A percentile compares a stretch with the other conserved stretches of the same genome.
Evolutionary conservation across 2,797 vertebrate species (phyloP).

Genomic region (Alcedo atthis): DNA sequence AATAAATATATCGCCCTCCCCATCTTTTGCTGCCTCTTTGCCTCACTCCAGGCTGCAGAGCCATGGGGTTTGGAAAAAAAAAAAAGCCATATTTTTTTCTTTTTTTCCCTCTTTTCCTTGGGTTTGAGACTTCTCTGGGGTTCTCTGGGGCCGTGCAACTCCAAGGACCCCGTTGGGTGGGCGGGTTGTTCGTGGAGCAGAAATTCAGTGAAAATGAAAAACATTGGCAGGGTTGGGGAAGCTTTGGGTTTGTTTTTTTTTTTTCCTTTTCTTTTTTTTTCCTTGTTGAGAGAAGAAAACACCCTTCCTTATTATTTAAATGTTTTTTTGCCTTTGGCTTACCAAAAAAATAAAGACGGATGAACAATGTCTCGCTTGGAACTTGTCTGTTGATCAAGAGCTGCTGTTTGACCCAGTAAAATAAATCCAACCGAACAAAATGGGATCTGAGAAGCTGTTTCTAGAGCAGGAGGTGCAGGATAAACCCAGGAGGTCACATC

Average conservation of each 20-base stretch:
- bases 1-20: neutral
- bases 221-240: neutral
- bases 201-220: neutral
- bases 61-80: neutral
- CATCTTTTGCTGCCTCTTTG: neutral
- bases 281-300: slow-evolving; percentile 11
- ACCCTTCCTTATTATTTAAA: slow-evolving; percentile 23
- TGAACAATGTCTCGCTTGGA: slow-evolving; percentile 21
- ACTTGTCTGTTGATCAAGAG: neutral
- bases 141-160: neutral
- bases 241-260: too few relatives aligned
- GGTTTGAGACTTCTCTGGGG: neutral
- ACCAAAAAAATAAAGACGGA: neutral
- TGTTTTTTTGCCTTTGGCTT: slow-evolving; percentile 44
- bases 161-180: rapidly evolving
- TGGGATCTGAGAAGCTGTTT: neutral
- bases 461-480: neutral
- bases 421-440: neutral
- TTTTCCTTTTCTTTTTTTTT: neutral
- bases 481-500: neutral
- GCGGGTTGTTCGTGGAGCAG: neutral
- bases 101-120: neutral
- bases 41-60: neutral
- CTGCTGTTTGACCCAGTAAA: neutral
- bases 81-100: neutral